Base-by-base conservation (phyloP, 2,888 invertebrate species). In the Gryllus longicercus region DNA sequence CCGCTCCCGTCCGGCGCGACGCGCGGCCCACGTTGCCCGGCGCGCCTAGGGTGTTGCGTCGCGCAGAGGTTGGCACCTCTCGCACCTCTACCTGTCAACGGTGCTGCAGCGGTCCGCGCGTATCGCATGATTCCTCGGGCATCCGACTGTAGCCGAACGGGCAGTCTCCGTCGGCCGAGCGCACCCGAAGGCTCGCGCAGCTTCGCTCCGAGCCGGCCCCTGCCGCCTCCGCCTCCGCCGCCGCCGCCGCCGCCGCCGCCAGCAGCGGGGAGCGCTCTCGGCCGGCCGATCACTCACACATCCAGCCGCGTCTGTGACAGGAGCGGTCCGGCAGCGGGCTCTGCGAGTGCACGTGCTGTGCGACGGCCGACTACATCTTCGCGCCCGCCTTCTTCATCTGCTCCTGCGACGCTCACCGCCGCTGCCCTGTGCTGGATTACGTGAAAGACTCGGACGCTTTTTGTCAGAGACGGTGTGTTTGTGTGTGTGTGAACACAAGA, bases 11-110 rank as follows among this genome's bases (percentile, higher is more conserved):
- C 63, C 63, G 14, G 16, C 14, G 4, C 14, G 63, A 14, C 63
- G 63, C 63, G 14, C 14, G 63, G 63, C 14, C 63, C 63, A 8
- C 38, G 63, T 63, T 16, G 63, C 16, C 63, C 16, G 14, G 1
- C 51, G 51, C 51, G 63, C 63, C 38, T 38, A 38, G 38, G 38
- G 38, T 38, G 38, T 38, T 38, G 38, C 38, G 8, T 8, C 38
- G 38, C 8, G 38, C 38, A 38, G 38, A 38, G n/a, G 63, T 63
- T 63, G 63, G 63, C 63, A 63, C 10, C n/a, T 14, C 63, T 63
- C 63, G 38, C 63, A 18, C n/a, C 63, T 63, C 63, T 63, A 63
- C 63, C 63, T 63, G 63, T 63, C 63, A 63, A 63, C 63, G 63
- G 63, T 63, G 63, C 63, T 63, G 63, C 63, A 63, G 63, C 14